Conservation (phyloP, 2,888 invertebrate species). For the Cryptops parisi region DNA sequence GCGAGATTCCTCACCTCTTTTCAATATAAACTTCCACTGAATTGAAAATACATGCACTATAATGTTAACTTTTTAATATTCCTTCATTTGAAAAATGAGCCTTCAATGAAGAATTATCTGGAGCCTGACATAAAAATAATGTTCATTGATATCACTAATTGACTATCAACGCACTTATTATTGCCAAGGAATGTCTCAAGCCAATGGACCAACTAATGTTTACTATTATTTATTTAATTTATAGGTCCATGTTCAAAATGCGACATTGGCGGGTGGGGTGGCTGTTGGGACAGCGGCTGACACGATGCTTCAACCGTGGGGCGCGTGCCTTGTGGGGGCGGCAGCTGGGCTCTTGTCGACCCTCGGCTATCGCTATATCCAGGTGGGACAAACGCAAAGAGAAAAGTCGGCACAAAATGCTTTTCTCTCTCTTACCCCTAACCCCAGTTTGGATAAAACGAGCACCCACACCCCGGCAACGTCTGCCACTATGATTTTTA, state of each 20-base stretch:
- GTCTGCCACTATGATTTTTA: too few relatives aligned
- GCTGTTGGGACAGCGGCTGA: slow-evolving; percentile 72
- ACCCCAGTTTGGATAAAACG: too few relatives aligned
- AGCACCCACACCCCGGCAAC: too few relatives aligned
- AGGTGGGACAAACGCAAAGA: slow-evolving; percentile 26
- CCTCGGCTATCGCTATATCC: slow-evolving; percentile 56
- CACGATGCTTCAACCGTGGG: slow-evolving; percentile 66
- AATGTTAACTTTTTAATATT: too few relatives aligned
- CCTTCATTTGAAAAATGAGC: too few relatives aligned
- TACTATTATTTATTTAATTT: slow-evolving; percentile 8
- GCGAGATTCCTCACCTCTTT: too few relatives aligned
- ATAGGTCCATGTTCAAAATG: slow-evolving; percentile 75
- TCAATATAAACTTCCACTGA: too few relatives aligned
- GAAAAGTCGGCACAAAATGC: background rate
- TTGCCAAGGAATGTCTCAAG: too few relatives aligned
- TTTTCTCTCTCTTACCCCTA: background rate
- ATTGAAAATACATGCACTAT: too few relatives aligned
- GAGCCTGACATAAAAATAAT: background rate
- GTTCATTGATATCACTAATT: background rate
- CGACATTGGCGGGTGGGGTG: slow-evolving; percentile 77
- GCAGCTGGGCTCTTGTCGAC: slow-evolving; percentile 64
- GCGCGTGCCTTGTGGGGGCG: slow-evolving; percentile 64
- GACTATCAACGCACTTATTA: background rate
- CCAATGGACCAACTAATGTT: too few relatives aligned
- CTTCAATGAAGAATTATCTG: too few relatives aligned